Percentiles rank a stretch among this genome's conserved stretches.
phyloP scores from a whole-genome alignment of 2,113 vertebrate species.

The Proteles cristata region DNA sequence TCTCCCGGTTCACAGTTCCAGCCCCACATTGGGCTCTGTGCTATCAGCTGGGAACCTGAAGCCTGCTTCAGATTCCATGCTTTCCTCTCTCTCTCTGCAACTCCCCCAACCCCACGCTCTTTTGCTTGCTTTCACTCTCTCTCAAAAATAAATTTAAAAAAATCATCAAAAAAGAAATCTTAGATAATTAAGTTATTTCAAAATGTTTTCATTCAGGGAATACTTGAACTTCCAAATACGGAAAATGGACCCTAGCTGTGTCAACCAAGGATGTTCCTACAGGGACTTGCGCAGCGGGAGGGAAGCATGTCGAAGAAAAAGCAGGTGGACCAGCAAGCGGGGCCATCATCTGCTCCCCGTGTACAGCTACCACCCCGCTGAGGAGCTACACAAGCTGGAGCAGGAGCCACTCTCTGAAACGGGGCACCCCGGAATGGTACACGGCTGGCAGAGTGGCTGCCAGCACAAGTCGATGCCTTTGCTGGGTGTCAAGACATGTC shows the following conservation, averaged over 20 bases:
- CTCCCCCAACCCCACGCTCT: too few species aligned
- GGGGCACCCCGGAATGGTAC: too few species aligned
- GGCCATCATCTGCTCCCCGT: constrained; percentile 92
- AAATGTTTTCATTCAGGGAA: not conserved
- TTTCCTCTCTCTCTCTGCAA: too few species aligned
- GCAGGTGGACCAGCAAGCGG: constrained; percentile 83
- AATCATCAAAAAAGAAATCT: too few species aligned
- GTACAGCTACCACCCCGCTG: constrained; percentile 92
- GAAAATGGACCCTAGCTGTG: not conserved
- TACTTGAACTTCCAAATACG: not conserved
- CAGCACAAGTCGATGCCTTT: too few species aligned
- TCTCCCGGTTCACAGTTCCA: too few species aligned
- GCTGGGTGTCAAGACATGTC: too few species aligned
- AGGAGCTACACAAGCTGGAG: constrained; percentile 92
- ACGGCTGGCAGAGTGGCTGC: too few species aligned
- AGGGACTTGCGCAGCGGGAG: not conserved
- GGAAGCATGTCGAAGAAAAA: not conserved
- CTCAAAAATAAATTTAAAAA: constrained; percentile 86
- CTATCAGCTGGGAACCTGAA: too few species aligned
- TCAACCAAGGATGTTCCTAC: not conserved
- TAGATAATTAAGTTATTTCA: not conserved
- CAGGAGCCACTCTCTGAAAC: too few species aligned
- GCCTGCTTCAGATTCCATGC: too few species aligned
- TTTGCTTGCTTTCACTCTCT: fast-evolving
- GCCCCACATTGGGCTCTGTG: too few species aligned